Base-by-base conservation (phyloP, 23 tunicate genomes). In the Styela plicata region DNA sequence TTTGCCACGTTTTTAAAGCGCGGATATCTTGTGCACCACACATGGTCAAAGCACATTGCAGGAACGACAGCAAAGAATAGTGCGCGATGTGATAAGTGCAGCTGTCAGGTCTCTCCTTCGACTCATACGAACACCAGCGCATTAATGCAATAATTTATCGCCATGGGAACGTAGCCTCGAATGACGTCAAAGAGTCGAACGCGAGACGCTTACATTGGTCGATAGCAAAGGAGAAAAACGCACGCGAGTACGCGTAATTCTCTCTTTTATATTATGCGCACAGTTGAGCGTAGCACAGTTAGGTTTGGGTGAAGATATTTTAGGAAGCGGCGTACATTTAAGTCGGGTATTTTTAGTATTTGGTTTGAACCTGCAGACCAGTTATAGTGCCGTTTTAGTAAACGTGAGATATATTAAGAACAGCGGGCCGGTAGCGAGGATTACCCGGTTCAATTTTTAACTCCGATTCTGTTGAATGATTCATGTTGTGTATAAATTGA, bases 91-190 rank as follows among this genome's bases (percentile, higher is more conserved):
- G 71, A 67, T 29, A 67, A 67, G 31, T 67, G 71, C 71, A 67
- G 71, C 71, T 67, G 71, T 67, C 71, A 67, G 30, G 30, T 67
- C 1, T 27, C 70, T 1, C 71, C 31, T 27, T 24, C 71, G 30
- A 25, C 31, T 67, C 16, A 27, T 25, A 67, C 31, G 30, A 25
- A 25, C 24, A 29, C 30, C 31, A 67, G 31, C 22, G 71, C 71
- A 67, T 27, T 67, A 67, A 67, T 67, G 71, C 31, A 27, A 67
- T 67, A 67, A 67, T 29, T 67, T 29, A 67, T 67, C 71, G 71
- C 71, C 71, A 67, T 67, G 71, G 71, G 71, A 67, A 67, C 71
- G 31, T 67, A 27, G 71, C 0, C 71, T 67, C 31, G 71, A 67
- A 67, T 67, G 71, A 67, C 71, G 71, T 67, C 71, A 67, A 67